Evolutionary conservation across 2,797 vertebrate species (phyloP).

Genomic region (Botia kubotai): DNA sequence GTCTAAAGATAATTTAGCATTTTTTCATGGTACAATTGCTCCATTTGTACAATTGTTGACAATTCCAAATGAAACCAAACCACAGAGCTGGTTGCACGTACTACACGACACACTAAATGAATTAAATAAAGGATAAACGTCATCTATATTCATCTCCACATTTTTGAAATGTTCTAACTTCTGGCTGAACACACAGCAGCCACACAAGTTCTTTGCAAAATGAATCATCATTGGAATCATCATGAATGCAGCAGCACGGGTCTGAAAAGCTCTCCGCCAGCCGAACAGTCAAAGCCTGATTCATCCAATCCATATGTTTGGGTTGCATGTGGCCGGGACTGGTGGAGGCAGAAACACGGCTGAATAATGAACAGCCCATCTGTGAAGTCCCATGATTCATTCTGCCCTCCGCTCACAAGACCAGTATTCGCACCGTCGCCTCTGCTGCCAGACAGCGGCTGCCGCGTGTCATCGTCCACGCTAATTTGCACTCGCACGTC

Average conservation of each 20-base stretch:
- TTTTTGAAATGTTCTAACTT: background rate
- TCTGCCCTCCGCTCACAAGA: slow-evolving; percentile 33
- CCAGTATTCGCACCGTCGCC: slow-evolving; percentile 33
- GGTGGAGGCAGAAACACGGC: slow-evolving; percentile 12
- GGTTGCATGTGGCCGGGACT: slow-evolving; percentile 1
- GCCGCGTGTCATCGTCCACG: background rate
- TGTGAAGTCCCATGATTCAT: slow-evolving; percentile 43
- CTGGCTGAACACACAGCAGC: slow-evolving; percentile 9
- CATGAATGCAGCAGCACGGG: background rate
- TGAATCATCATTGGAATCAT: slow-evolving; percentile 20
- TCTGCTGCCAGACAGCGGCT: slow-evolving; percentile 32
- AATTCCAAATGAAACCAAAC: background rate
- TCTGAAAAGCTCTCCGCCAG: background rate
- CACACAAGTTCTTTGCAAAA: slow-evolving; percentile 8
- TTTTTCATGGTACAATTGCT: too few relatives aligned
- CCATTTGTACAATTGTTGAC: background rate
- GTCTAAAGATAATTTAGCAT: background rate
- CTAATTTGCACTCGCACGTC: slow-evolving; percentile 1
- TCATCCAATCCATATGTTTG: slow-evolving; percentile 28
- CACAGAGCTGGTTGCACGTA: background rate
- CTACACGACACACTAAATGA: background rate
- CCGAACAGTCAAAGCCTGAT: slow-evolving; percentile 6
- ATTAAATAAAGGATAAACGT: background rate
- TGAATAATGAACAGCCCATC: slow-evolving; percentile 39
- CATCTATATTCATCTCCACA: background rate